A percentile compares a stretch with the other conserved stretches of the same genome.
Conservation (phyloP, 2,888 invertebrate genomes). For the Gryllus longicercus region DNA sequence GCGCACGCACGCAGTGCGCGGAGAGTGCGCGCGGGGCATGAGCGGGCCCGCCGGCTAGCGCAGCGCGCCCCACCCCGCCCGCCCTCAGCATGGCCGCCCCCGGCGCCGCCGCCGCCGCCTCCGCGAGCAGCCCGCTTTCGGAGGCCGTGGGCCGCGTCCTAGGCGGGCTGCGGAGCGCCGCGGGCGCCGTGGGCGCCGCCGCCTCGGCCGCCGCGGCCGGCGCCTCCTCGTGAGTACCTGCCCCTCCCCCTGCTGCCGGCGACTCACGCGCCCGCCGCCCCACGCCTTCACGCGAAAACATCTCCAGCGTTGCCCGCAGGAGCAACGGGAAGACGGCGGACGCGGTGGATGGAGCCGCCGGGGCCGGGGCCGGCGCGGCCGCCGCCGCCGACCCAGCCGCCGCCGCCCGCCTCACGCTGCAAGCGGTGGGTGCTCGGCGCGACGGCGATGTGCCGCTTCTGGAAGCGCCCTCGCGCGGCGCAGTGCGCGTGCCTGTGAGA, state of each 20-base stretch:
- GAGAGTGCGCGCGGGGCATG: not conserved
- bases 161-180: conserved; percentile 8
- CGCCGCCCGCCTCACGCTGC: not conserved
- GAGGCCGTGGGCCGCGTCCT: not conserved
- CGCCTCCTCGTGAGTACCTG: not conserved
- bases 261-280: not conserved
- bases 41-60: conserved; percentile 11
- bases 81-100: not conserved
- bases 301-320: not conserved
- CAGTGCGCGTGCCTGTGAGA: too few species aligned
- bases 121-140: not conserved
- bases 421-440: not conserved
- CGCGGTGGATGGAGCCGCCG: not conserved
- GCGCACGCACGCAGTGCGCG: not conserved
- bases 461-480: not conserved
- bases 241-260: not conserved
- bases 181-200: not conserved
- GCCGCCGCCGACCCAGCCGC: not conserved
- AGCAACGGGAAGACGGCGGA: conserved; percentile 3
- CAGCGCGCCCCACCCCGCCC: not conserved
- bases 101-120: conserved; percentile 17
- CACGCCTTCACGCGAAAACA: not conserved
- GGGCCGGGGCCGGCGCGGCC: not conserved
- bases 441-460: not conserved
- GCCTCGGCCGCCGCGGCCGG: not conserved